A percentile compares a stretch with the other conserved stretches of the same genome.
Evolutionary conservation across 2,888 invertebrate genomes (phyloP).

Genomic region (Mesorhabditis spiculigera): DNA sequence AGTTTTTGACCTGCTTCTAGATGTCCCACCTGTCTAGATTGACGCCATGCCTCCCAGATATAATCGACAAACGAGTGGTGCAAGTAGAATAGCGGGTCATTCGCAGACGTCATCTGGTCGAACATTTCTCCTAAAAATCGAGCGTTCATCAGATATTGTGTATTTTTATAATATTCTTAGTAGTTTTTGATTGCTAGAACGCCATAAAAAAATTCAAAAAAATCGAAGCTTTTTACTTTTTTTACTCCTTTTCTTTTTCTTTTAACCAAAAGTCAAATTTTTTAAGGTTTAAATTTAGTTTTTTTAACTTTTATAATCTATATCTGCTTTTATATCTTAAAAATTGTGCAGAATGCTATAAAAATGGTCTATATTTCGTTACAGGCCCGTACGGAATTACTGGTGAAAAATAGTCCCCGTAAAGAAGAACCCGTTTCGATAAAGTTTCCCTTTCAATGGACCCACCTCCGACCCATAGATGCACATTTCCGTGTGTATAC

Average conservation of each 20-base stretch:
- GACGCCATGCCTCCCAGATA: constrained; percentile 56
- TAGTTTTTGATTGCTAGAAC: too few species aligned
- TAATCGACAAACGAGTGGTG: constrained; percentile 59
- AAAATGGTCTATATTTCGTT: too few species aligned
- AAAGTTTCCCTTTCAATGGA: not conserved
- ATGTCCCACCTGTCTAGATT: constrained; percentile 12
- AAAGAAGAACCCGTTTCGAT: too few species aligned
- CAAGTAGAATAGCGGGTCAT: constrained; percentile 59
- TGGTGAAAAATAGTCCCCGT: too few species aligned
- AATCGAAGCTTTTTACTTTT: too few species aligned
- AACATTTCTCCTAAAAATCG: constrained; percentile 31
- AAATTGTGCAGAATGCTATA: not conserved
- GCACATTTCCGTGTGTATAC: constrained; percentile 49
- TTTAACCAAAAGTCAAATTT: too few species aligned
- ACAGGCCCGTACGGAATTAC: too few species aligned
- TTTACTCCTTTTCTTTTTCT: too few species aligned
- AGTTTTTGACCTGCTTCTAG: constrained; percentile 18
- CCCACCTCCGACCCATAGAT: constrained; percentile 44
- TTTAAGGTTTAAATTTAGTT: too few species aligned
- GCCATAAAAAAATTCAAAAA: too few species aligned
- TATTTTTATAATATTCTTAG: not conserved
- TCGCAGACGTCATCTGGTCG: constrained; percentile 45
- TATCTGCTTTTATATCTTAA: too few species aligned
- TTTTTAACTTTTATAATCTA: too few species aligned
- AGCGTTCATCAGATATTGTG: not conserved